A percentile compares a stretch with the other conserved stretches of the same genome.
phyloP scores from a whole-genome alignment of 2,113 vertebrate species.

The Rhynchomys soricoides region DNA sequence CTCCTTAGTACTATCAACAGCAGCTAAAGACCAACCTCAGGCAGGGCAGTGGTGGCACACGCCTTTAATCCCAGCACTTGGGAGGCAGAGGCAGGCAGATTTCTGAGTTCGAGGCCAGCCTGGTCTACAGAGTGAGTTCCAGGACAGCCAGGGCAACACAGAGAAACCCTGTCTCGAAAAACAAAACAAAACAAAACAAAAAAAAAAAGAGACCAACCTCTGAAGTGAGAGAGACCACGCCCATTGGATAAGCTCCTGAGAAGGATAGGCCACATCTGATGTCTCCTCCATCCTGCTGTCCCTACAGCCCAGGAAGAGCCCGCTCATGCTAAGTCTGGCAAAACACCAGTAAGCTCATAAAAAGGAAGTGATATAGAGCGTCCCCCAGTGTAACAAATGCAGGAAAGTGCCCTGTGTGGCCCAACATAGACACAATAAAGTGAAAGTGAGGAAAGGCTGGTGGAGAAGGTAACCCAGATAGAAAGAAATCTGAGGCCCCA shows the following conservation, averaged over 20 bases:
- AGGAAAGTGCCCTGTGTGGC: neutral
- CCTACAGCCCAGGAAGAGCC: neutral
- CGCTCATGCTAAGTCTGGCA: neutral
- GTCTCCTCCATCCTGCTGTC: neutral
- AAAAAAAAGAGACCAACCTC: neutral
- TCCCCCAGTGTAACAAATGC: neutral
- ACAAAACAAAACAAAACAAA: too few species aligned
- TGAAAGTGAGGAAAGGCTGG: neutral
- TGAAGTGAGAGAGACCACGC: neutral
- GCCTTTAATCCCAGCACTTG: too few species aligned
- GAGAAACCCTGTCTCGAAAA: too few species aligned
- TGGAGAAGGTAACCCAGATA: neutral
- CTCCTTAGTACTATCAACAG: neutral
- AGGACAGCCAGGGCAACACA: too few species aligned
- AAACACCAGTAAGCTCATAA: neutral
- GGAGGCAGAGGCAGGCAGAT: too few species aligned
- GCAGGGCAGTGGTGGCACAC: too few species aligned
- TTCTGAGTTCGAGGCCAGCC: too few species aligned
- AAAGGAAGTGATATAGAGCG: neutral
- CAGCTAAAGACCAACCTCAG: neutral
- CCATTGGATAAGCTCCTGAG: neutral
- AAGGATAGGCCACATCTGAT: neutral
- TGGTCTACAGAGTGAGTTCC: too few species aligned
- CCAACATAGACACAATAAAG: too few species aligned
- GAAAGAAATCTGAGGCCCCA: neutral